phyloP scores from a whole-genome alignment of 2,113 vertebrate species.

The Limanda limanda region DNA sequence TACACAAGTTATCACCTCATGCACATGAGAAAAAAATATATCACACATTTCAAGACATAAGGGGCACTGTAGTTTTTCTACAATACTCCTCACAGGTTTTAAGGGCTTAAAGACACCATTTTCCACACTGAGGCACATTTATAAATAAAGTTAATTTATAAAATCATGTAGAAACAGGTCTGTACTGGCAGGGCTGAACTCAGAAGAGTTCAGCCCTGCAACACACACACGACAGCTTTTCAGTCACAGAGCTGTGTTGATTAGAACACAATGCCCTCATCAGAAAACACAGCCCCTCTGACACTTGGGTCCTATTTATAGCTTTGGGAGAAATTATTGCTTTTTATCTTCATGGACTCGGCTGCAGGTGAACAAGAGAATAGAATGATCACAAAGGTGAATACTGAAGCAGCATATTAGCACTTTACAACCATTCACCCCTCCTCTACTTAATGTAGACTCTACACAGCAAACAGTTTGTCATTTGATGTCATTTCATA shows the following conservation, averaged over 20 bases:
- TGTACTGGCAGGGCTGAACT: slow-evolving; percentile 1
- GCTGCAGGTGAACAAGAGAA: background rate
- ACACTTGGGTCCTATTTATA: slow-evolving; percentile 20
- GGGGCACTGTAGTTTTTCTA: background rate
- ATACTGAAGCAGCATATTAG: background rate
- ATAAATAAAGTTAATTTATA: background rate
- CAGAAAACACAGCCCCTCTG: slow-evolving; percentile 16
- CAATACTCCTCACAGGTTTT: background rate
- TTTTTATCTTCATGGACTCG: background rate
- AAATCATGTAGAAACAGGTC: background rate
- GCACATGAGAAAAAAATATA: background rate
- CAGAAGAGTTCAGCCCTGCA: slow-evolving; percentile 12
- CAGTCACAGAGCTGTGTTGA: slow-evolving; percentile 12
- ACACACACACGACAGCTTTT: background rate
- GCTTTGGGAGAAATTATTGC: background rate
- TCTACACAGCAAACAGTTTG: too few species aligned
- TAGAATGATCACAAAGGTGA: background rate
- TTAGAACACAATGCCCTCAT: slow-evolving; percentile 38
- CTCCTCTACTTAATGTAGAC: too few species aligned
- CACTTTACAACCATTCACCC: background rate
- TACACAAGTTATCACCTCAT: too few species aligned
- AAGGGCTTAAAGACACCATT: background rate
- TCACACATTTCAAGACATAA: background rate
- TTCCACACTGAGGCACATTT: background rate
- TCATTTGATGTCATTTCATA: too few species aligned